Base-by-base conservation (phyloP, 2,113 vertebrate species). In the Galemys pyrenaicus region DNA sequence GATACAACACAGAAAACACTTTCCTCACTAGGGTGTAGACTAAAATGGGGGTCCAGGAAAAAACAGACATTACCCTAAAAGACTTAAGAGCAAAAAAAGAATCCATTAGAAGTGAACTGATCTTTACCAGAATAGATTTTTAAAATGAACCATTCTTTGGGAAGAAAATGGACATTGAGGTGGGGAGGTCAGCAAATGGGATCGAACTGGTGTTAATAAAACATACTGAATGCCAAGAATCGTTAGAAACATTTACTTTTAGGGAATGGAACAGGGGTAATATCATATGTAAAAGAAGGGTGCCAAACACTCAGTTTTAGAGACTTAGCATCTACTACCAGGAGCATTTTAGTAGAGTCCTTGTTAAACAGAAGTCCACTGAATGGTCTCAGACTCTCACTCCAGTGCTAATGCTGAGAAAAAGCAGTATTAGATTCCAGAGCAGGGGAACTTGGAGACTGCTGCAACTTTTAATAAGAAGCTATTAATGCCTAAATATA, bases 101-200 rank as follows among this genome's bases (percentile, higher is more conserved):
- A 30, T 4, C 44, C 49, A 68, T 67, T 73, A 85, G 46, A 75
- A 85, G 28, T 74, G n/a, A 2, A 65, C 12, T 73, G 70, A 83
- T 92, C 54, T 4, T 90, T 82, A 96, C 79, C 80, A 90, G 56
- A 78, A 92, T 46, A 75, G 32, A 79, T 90, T 87, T 92, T 68
- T 68, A 81, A 89, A 96, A 93, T 49, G 9, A 92, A 85, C 46
- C 78, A 22, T 49, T 92, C 26, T 87, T 93, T 44, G 54, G 46
- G 35, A 92, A 87, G 87, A 91, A 64, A 70, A 65, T 28, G 39
- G 30, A 74, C 35, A 28, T 1, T 75, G 60, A 82, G 79, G 85
- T 62, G 44, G 74, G 30, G 8, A 87, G 20, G 32, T 68, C 70
- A 92, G 51, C 35, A 74, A 82, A 85, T 37, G 39, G 10, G 44